Percentiles rank a stretch among this genome's conserved stretches.
These are phyloP conservation scores for Carduelis carduelis DNA, from an alignment of 2,797 vertebrate species.

Conservation along the genomic window DNA sequence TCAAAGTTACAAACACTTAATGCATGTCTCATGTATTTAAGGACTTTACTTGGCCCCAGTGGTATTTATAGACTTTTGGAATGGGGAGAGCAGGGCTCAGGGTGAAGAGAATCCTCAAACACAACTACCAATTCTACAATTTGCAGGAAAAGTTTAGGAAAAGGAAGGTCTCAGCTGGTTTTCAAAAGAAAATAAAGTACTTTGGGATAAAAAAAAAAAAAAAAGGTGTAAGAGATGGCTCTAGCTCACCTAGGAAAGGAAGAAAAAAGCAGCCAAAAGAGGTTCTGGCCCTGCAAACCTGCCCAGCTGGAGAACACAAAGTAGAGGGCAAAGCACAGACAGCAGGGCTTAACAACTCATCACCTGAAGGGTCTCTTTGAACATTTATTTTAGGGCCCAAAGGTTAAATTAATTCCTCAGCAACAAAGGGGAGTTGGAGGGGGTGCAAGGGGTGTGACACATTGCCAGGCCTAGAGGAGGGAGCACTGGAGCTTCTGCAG, in stretches of 20 bases:
- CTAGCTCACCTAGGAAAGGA: neutral
- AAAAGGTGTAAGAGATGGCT: neutral
- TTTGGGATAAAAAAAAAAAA: neutral
- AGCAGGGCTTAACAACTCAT: neutral
- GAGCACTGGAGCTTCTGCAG: neutral
- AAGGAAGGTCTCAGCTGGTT: neutral
- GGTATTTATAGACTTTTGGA: neutral
- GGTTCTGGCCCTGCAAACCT: neutral
- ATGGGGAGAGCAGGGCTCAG: neutral
- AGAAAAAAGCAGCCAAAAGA: neutral
- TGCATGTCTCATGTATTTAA: neutral
- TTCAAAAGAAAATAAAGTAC: neutral
- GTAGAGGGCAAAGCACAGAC: neutral
- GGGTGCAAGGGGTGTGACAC: neutral
- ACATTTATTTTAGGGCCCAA: neutral
- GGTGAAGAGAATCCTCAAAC: neutral
- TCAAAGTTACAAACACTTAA: neutral
- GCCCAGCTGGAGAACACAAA: neutral
- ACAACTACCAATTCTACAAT: neutral
- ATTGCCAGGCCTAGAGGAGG: neutral
- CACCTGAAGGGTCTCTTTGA: neutral
- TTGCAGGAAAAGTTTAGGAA: neutral
- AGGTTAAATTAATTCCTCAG: neutral
- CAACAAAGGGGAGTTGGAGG: neutral
- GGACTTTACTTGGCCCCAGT: neutral